These are phyloP conservation scores for Oriolus oriolus DNA, from an alignment of 2,113 vertebrate genomes.

Conservation along the genomic window DNA sequence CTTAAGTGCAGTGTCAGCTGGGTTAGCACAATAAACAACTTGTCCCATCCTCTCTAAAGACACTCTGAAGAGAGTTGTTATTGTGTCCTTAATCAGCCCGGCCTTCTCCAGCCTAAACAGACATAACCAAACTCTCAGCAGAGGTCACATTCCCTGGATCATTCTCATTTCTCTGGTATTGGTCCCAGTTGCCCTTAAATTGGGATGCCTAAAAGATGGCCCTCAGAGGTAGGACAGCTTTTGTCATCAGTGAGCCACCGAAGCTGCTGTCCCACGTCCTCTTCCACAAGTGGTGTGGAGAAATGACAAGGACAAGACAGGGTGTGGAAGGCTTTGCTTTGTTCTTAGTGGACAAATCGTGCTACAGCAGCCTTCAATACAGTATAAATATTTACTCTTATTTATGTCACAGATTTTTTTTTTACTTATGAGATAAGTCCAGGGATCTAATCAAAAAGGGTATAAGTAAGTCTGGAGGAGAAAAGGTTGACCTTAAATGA, in stretches of 20 bases:
- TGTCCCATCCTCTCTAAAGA: background rate
- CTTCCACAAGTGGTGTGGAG: background rate
- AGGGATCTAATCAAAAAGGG: background rate
- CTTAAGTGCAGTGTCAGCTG: background rate
- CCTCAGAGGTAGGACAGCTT: background rate
- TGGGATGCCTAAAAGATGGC: background rate
- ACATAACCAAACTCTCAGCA: background rate
- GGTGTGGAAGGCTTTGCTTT: background rate
- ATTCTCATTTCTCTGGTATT: background rate
- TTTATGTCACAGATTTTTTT: background rate
- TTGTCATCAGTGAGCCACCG: background rate
- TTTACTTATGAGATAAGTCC: background rate
- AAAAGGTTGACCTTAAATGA: background rate
- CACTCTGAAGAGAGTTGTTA: background rate
- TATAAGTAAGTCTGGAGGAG: background rate
- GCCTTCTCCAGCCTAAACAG: background rate
- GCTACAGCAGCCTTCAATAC: background rate
- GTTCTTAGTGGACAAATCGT: background rate
- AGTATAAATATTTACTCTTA: conserved; percentile 26
- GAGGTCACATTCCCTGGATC: background rate
- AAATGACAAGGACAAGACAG: background rate
- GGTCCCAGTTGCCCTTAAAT: background rate
- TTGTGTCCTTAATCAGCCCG: background rate
- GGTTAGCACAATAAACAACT: background rate
- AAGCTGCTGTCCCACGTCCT: background rate